phyloP scores from a whole-genome alignment of 2,888 invertebrate species.

The Plebejus anna region DNA sequence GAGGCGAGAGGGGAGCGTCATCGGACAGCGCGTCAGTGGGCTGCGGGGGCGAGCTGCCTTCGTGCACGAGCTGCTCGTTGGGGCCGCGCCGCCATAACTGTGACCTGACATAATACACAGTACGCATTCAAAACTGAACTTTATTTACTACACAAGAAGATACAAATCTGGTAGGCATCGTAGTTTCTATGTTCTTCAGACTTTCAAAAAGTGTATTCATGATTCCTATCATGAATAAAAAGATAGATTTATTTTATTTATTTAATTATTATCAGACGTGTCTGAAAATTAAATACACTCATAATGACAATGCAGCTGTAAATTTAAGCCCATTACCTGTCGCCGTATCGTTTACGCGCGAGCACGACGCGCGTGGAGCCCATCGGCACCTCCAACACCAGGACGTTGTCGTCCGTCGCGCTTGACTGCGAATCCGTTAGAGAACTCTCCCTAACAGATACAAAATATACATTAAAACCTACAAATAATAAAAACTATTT shows the following conservation, averaged over 20 bases:
- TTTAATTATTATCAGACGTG: neutral
- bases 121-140: neutral
- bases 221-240: no score
- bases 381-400: slow-evolving; percentile 89
- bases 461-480: neutral
- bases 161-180: neutral
- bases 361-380: slow-evolving; percentile 84
- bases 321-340: slow-evolving; percentile 47
- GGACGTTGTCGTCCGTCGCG: slow-evolving; percentile 80
- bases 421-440: slow-evolving; percentile 36
- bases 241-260: neutral
- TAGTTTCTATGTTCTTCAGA: no score
- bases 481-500: no score
- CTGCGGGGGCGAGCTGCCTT: slow-evolving; percentile 89
- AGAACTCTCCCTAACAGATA: slow-evolving; percentile 11
- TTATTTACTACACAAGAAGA: neutral
- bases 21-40: slow-evolving; percentile 61
- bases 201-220: no score
- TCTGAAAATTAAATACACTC: neutral
- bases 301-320: neutral
- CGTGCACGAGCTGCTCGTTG: slow-evolving; percentile 94
- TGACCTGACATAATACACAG: slow-evolving; percentile 66
- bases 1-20: slow-evolving; percentile 59
- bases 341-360: slow-evolving; percentile 82
- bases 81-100: slow-evolving; percentile 98